These are phyloP conservation scores for Tragelaphus buxtoni DNA, from an alignment of 2,113 vertebrate genomes.

Conservation along the genomic window DNA sequence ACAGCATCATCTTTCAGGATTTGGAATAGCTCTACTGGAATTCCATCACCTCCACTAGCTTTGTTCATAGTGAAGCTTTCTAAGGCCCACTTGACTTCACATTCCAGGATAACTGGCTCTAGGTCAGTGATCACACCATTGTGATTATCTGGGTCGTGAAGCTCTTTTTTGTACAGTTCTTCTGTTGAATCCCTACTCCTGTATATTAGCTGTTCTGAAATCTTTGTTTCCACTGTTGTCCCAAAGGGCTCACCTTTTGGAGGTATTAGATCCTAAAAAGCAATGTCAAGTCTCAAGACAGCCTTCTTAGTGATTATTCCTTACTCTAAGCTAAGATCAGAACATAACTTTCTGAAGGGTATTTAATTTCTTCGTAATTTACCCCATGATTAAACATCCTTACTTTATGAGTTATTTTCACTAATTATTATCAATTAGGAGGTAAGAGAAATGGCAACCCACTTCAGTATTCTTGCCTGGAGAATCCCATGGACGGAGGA, in stretches of 20 bases:
- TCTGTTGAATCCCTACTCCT: background rate
- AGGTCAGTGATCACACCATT: too few relatives aligned
- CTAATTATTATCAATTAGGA: background rate
- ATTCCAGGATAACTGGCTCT: too few relatives aligned
- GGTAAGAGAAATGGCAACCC: background rate
- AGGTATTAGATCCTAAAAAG: slow-evolving; percentile 14
- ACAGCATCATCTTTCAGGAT: too few relatives aligned
- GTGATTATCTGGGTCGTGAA: too few relatives aligned
- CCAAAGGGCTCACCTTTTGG: background rate
- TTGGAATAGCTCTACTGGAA: too few relatives aligned
- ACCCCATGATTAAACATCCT: background rate
- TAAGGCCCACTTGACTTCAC: too few relatives aligned
- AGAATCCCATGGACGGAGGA: too few relatives aligned
- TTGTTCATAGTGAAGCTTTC: too few relatives aligned
- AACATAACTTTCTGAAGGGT: slow-evolving; percentile 10
- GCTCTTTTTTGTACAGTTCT: too few relatives aligned
- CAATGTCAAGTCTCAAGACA: background rate
- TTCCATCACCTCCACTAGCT: too few relatives aligned
- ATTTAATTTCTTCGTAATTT: background rate
- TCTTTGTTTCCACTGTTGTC: background rate
- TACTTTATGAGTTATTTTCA: background rate
- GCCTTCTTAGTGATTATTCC: background rate
- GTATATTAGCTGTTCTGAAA: slow-evolving; percentile 25
- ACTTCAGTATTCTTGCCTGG: too few relatives aligned
- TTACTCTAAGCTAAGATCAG: background rate